phyloP scores from a whole-genome alignment of 2,797 vertebrate genomes.

The Gadopsis marmoratus region DNA sequence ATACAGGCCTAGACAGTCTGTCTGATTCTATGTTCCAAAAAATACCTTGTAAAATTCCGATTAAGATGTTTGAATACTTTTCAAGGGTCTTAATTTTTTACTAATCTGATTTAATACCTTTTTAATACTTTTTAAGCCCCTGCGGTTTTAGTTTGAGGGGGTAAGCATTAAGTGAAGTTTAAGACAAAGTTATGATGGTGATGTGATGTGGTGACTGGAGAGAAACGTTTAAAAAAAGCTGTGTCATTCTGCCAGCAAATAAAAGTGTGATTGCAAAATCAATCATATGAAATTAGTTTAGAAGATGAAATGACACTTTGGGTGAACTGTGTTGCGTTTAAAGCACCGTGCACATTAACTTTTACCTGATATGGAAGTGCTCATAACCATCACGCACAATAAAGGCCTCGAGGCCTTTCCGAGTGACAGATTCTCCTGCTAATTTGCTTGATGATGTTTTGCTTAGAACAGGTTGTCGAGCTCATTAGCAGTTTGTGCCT shows the following conservation, averaged over 20 bases:
- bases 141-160: too few relatives aligned
- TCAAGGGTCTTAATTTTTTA: too few relatives aligned
- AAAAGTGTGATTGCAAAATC: neutral
- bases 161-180: neutral
- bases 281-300: neutral
- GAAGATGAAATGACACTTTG: neutral
- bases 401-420: neutral
- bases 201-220: too few relatives aligned
- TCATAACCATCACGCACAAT: neutral
- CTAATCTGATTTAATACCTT: too few relatives aligned
- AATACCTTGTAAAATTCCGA: too few relatives aligned
- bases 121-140: too few relatives aligned
- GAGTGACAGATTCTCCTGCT: constrained; percentile 36
- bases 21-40: too few relatives aligned
- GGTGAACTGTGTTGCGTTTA: too few relatives aligned
- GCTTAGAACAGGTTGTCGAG: constrained; percentile 68
- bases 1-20: too few relatives aligned
- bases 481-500: constrained; percentile 62
- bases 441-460: constrained; percentile 71
- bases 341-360: too few relatives aligned
- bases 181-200: neutral
- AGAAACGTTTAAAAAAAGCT: neutral
- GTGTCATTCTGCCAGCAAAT: neutral
- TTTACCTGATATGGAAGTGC: too few relatives aligned
- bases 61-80: too few relatives aligned